A percentile compares a stretch with the other conserved stretches of the same genome.
These are phyloP conservation scores for Platypus cylindrus DNA, from an alignment of 2,888 invertebrate genomes.

Conservation along the genomic window DNA sequence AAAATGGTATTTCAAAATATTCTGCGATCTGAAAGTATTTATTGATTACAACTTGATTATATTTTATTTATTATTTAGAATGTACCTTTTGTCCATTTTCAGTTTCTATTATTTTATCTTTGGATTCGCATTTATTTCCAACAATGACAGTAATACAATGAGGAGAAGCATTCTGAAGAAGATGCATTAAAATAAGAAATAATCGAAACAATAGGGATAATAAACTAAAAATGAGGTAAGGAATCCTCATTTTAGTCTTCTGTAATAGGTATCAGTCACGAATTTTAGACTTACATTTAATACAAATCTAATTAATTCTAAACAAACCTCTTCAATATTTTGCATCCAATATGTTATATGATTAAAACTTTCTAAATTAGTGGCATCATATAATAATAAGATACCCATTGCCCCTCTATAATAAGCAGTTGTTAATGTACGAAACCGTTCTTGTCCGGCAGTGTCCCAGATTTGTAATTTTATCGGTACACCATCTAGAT, in stretches of 20 bases:
- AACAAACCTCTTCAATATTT: conserved; percentile 75
- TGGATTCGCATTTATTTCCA: conserved; percentile 73
- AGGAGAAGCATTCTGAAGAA: conserved; percentile 66
- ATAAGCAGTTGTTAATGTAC: conserved; percentile 77
- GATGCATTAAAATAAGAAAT: too few relatives aligned
- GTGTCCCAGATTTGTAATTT: conserved; percentile 85
- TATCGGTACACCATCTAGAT: conserved; percentile 73
- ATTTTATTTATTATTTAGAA: background rate
- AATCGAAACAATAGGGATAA: too few relatives aligned
- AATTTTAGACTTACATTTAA: too few relatives aligned
- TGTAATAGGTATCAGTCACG: too few relatives aligned
- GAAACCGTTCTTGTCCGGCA: conserved; percentile 60
- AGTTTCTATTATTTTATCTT: conserved; percentile 62
- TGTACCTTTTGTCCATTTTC: conserved; percentile 69
- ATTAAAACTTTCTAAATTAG: conserved; percentile 80
- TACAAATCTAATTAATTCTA: too few relatives aligned
- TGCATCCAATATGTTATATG: conserved; percentile 82
- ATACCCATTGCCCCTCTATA: conserved; percentile 88
- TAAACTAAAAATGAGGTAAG: too few relatives aligned
- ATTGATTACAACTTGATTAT: background rate
- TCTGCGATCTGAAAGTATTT: conserved; percentile 57
- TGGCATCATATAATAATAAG: conserved; percentile 81
- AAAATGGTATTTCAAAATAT: conserved; percentile 78
- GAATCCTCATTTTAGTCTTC: too few relatives aligned
- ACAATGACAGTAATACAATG: conserved; percentile 77